Conservation (phyloP, 2,888 invertebrate species). For the Elegia similella region DNA sequence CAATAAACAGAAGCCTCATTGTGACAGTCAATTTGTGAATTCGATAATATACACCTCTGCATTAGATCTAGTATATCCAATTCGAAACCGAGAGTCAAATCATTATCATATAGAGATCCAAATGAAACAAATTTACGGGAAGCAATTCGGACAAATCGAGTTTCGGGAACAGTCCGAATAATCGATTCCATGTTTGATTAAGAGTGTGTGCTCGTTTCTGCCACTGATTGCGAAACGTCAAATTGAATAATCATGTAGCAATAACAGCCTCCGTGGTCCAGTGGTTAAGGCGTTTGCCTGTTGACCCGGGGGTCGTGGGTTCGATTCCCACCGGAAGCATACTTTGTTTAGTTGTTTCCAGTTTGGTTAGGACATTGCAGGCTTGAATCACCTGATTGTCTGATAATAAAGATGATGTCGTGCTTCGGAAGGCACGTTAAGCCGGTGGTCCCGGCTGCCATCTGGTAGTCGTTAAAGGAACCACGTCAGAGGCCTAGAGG, state of each 20-base stretch:
- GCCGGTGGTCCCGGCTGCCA: no score
- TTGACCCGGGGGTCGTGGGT: no score
- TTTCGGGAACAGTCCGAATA: slow-evolving; percentile 56
- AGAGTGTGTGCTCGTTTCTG: slow-evolving; percentile 72
- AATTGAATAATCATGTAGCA: slow-evolving; percentile 75
- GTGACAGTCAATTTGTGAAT: background rate
- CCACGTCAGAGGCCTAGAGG: no score
- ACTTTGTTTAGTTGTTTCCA: no score
- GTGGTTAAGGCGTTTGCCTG: no score
- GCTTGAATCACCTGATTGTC: no score
- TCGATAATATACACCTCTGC: background rate
- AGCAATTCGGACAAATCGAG: slow-evolving; percentile 28
- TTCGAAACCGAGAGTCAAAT: slow-evolving; percentile 36
- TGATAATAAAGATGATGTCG: no score
- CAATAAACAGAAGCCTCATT: background rate
- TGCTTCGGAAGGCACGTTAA: no score
- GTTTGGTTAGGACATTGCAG: no score
- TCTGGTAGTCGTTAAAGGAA: no score
- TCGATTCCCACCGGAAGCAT: no score
- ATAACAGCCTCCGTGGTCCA: no score
- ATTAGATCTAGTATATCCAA: background rate
- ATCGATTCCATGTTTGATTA: slow-evolving; percentile 72
- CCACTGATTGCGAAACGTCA: slow-evolving; percentile 77
- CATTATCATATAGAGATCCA: slow-evolving; percentile 30
- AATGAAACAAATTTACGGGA: slow-evolving; percentile 34